A percentile compares a stretch with the other conserved stretches of the same genome.
phyloP scores from a whole-genome alignment of 2,888 invertebrate species.

The Drosophila putrida region DNA sequence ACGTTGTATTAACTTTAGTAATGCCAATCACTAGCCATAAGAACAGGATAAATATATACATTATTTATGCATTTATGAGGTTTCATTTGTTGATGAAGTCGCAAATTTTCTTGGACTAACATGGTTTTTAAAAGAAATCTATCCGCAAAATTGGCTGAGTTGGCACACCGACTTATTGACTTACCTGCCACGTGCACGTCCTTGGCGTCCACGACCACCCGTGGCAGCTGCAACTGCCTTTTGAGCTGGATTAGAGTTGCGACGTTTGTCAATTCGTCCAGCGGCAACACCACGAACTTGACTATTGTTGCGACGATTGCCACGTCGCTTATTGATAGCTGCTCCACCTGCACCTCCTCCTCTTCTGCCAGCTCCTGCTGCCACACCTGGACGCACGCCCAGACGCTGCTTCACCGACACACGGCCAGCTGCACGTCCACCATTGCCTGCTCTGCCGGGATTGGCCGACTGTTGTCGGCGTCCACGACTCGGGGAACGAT shows the following conservation, averaged over 20 bases:
- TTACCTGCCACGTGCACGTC: constrained; percentile 79
- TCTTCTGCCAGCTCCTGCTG: constrained; percentile 34
- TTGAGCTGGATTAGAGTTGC: constrained; percentile 54
- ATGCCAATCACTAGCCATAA: too few species aligned
- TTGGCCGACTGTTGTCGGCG: constrained; percentile 46
- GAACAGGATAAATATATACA: too few species aligned
- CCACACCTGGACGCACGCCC: constrained; percentile 73
- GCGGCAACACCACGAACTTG: constrained; percentile 72
- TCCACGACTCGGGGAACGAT: constrained; percentile 29
- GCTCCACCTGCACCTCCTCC: constrained; percentile 1
- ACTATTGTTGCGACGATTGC: constrained; percentile 58
- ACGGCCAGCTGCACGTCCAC: constrained; percentile 44
- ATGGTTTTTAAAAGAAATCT: too few species aligned
- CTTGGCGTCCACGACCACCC: constrained; percentile 57
- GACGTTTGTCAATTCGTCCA: constrained; percentile 81
- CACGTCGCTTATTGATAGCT: constrained; percentile 43
- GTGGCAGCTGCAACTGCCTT: constrained; percentile 56
- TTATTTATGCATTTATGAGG: too few species aligned
- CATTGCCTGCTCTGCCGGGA: constrained; percentile 24
- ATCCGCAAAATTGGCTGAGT: too few species aligned
- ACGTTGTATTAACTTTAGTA: background rate
- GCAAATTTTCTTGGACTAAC: too few species aligned
- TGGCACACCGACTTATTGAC: background rate
- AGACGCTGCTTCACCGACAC: constrained; percentile 82
- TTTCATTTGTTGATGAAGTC: too few species aligned